Conservation (phyloP, 2,113 vertebrate genomes). For the Potamarius usumacintae region DNA sequence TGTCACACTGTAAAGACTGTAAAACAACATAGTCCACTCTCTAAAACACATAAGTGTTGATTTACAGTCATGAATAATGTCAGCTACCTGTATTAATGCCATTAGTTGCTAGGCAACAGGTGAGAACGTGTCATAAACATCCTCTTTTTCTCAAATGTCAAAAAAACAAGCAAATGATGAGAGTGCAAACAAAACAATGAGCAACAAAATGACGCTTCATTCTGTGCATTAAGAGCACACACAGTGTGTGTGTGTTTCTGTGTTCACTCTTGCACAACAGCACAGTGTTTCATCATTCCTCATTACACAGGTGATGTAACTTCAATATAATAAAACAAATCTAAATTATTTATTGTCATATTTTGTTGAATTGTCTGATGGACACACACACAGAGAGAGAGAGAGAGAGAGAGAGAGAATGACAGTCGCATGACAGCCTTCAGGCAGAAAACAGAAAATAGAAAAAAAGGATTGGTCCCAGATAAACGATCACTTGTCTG, state of each 20-base stretch:
- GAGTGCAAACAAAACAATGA: neutral
- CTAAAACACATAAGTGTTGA: neutral
- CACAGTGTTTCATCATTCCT: neutral
- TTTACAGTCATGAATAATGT: slow-evolving; percentile 37
- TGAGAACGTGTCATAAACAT: slow-evolving; percentile 35
- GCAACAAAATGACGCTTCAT: neutral
- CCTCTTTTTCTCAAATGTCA: neutral
- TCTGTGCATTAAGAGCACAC: neutral
- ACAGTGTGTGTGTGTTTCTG: slow-evolving; percentile 24
- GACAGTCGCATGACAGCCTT: neutral
- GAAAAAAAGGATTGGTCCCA: neutral
- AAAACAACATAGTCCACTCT: neutral
- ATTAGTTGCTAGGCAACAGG: slow-evolving; percentile 51
- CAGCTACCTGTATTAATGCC: slow-evolving; percentile 42
- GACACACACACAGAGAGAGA: neutral
- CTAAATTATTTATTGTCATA: neutral
- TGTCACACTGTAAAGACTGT: slow-evolving; percentile 1
- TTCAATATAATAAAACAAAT: neutral
- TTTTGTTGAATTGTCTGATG: neutral
- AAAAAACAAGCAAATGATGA: slow-evolving; percentile 14
- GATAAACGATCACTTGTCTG: slow-evolving; percentile 1
- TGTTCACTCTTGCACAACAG: neutral
- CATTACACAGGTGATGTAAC: neutral
- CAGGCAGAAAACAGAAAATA: neutral
- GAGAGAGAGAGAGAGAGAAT: neutral